Percentiles rank a stretch among this genome's conserved stretches.
Conservation (phyloP, 2,888 invertebrate genomes). For the Aradus depressus region DNA sequence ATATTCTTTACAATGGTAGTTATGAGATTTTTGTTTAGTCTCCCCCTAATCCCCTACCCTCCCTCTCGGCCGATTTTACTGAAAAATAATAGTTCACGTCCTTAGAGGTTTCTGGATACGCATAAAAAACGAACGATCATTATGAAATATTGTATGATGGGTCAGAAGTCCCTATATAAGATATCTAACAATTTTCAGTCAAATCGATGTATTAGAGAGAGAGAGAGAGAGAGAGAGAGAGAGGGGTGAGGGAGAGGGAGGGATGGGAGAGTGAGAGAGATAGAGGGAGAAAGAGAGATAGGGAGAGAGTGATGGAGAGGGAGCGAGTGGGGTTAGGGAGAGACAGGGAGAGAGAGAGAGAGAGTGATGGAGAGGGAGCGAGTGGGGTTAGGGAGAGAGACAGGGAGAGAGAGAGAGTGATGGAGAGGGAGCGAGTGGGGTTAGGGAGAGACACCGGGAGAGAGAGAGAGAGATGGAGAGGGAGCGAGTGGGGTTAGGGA, state of each 20-base stretch:
- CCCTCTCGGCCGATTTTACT: too few relatives aligned
- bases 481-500: too few relatives aligned
- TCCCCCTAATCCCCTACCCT: too few relatives aligned
- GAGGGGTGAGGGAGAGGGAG: neutral
- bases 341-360: neutral
- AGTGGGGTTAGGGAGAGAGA: neutral
- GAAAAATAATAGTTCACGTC: too few relatives aligned
- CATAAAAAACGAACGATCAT: too few relatives aligned
- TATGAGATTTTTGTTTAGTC: too few relatives aligned
- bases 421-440: constrained; percentile 22
- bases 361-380: neutral
- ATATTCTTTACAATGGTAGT: too few relatives aligned
- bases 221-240: neutral
- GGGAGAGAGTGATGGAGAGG: neutral
- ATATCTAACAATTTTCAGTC: too few relatives aligned
- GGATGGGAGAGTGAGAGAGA: neutral
- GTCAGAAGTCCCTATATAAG: too few relatives aligned
- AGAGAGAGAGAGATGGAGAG: constrained; percentile 2
- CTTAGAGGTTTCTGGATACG: too few relatives aligned
- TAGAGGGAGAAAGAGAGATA: neutral
- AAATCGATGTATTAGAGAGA: neutral
- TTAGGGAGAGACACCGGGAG: constrained; percentile 4
- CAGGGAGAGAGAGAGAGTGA: constrained; percentile 26
- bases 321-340: neutral
- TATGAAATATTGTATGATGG: too few relatives aligned